Percentiles rank a stretch among this genome's conserved stretches.
Conservation (phyloP, 2,888 invertebrate species). For the Glaucopsyche alexis region DNA sequence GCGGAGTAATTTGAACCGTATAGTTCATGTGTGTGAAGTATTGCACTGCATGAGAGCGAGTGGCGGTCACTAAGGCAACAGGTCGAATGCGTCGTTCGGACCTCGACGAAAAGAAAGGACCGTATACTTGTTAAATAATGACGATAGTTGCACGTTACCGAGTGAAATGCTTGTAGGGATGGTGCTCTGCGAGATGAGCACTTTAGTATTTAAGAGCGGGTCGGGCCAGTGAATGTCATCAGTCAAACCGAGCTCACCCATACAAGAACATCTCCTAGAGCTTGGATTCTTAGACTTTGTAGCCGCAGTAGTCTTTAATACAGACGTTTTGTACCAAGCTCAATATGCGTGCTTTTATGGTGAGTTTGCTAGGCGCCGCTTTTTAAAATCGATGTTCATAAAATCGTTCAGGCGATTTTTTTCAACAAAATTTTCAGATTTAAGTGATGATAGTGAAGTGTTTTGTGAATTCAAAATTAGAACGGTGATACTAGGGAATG, state of each 20-base stretch:
- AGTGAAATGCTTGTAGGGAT: constrained; percentile 78
- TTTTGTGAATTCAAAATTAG: constrained; percentile 45
- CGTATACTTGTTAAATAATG: constrained; percentile 74
- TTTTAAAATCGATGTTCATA: constrained; percentile 41
- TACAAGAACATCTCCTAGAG: constrained; percentile 67
- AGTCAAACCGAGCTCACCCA: constrained; percentile 71
- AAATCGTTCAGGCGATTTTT: constrained; percentile 59
- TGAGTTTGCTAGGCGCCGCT: constrained; percentile 60
- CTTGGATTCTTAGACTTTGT: constrained; percentile 51
- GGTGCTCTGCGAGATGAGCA: constrained; percentile 77
- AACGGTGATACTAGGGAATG: neutral
- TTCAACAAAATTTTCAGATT: constrained; percentile 45
- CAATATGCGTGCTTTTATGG: constrained; percentile 76
- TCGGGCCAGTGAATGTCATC: constrained; percentile 74
- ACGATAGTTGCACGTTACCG: constrained; percentile 72
- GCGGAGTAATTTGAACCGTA: constrained; percentile 49
- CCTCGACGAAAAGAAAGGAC: constrained; percentile 77
- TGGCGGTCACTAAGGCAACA: constrained; percentile 60
- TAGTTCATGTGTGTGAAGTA: constrained; percentile 37
- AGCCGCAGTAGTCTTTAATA: constrained; percentile 47
- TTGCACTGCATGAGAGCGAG: constrained; percentile 51
- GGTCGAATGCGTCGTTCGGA: constrained; percentile 65
- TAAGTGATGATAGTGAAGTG: constrained; percentile 57
- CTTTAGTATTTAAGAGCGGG: constrained; percentile 77
- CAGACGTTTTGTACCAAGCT: constrained; percentile 51